phyloP scores from a whole-genome alignment of 2,888 invertebrate species.

The Lasioglossum leucozonium region DNA sequence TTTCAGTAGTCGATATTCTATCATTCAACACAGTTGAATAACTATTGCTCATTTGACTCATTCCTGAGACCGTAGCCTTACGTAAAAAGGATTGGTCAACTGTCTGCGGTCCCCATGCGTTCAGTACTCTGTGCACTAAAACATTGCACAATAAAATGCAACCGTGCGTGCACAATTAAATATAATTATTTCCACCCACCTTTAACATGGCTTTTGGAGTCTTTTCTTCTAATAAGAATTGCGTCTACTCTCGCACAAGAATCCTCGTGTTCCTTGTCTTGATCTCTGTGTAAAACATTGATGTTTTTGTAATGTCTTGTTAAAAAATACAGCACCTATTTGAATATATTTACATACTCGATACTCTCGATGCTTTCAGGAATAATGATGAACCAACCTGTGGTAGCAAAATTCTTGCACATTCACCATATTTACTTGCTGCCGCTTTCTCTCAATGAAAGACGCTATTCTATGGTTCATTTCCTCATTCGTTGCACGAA shows the following conservation, averaged over 20 bases:
- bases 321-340: not conserved
- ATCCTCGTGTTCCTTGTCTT: conserved; percentile 84
- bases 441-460: conserved; percentile 91
- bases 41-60: conserved; percentile 70
- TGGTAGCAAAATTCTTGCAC: conserved; percentile 89
- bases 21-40: conserved; percentile 88
- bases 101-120: conserved; percentile 90
- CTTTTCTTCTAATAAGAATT: conserved; percentile 89
- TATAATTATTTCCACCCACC: conserved; percentile 84
- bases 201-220: conserved; percentile 92
- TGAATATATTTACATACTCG: conserved; percentile 13
- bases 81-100: conserved; percentile 68
- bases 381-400: conserved; percentile 72
- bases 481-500: conserved; percentile 89
- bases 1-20: conserved; percentile 88
- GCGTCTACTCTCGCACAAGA: conserved; percentile 93
- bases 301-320: not conserved
- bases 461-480: conserved; percentile 89
- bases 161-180: not conserved
- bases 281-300: conserved; percentile 47
- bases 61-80: conserved; percentile 34
- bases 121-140: conserved; percentile 89
- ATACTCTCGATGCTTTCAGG: conserved; percentile 10
- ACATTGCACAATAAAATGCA: not conserved
- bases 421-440: conserved; percentile 90